Base-by-base conservation (phyloP, 1,140 invertebrate species). In the Vanessa tameamea region DNA sequence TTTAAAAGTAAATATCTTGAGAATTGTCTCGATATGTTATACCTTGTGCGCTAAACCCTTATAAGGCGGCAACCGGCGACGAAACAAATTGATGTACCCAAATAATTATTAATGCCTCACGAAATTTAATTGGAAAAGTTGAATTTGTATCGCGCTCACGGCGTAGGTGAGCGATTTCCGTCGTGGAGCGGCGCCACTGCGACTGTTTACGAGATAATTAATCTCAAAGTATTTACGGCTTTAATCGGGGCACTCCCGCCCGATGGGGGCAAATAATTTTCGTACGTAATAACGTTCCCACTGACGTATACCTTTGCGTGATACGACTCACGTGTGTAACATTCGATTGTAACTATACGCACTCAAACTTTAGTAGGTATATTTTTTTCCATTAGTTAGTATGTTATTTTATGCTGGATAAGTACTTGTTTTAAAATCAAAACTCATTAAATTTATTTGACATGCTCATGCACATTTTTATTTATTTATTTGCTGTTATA, bases 61-160 rank as follows among this genome's bases (percentile, higher is more conserved):
- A 78, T 80, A 73, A 88, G 81, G 82, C 80, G 82, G 87, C 72
- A 88, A 80, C 77, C 85, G 76, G 82, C 86, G 88, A 91, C 89
- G 92, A 91, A 93, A 93, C 91, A 93, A 93, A 93, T 93, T 93
- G 92, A 93, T 93, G 92, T 93, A 93, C 92, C 93, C 90, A 93
- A 93, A 93, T 93, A 93, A 93, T 93, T 93, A 93, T 93, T 93
- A 92, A 93, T 93, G 93, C 93, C 91, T 93, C 92, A 93, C 89
- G 92, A 93, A 93, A 93, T 93, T 93, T 93, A 93, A 93, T 93
- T 93, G 93, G 93, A 93, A 93, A 93, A 93, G 92, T 93, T 93
- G 91, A 91, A 92, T 92, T 92, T 90, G 91, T 92, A 92, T 91
- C 89, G 86, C 86, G 88, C 84, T 90, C 86, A 91, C 89, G 89